A percentile compares a stretch with the other conserved stretches of the same genome.
Evolutionary conservation across 2,888 invertebrate genomes (phyloP).

Genomic region (Hesperia comma): DNA sequence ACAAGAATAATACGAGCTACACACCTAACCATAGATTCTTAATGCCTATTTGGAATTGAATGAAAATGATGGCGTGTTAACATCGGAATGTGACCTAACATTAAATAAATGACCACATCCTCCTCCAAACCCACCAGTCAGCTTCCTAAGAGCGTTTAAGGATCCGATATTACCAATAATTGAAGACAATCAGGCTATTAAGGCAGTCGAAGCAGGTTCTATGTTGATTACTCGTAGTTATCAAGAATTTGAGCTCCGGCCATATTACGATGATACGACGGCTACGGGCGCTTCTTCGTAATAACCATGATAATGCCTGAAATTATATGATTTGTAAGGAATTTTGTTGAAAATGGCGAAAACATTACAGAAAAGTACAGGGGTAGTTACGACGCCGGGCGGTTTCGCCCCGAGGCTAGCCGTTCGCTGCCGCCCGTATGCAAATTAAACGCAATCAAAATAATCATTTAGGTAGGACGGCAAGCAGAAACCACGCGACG

Average conservation of each 20-base stretch:
- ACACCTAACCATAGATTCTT: no score
- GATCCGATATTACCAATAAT: slow-evolving; percentile 81
- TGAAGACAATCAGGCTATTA: slow-evolving; percentile 76
- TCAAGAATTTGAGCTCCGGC: slow-evolving; percentile 78
- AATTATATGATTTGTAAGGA: slow-evolving; percentile 83
- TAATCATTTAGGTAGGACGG: slow-evolving; percentile 74
- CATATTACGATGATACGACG: slow-evolving; percentile 75
- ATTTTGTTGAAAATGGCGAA: slow-evolving; percentile 84
- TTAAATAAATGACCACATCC: slow-evolving; percentile 55
- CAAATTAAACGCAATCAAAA: slow-evolving; percentile 84
- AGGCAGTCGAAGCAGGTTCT: slow-evolving; percentile 74
- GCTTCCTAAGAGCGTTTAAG: slow-evolving; percentile 81
- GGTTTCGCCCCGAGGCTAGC: slow-evolving; percentile 55
- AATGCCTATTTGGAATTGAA: slow-evolving; percentile 4
- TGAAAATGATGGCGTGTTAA: slow-evolving; percentile 25
- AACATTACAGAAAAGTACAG: slow-evolving; percentile 83
- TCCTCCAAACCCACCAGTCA: slow-evolving; percentile 61
- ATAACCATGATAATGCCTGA: slow-evolving; percentile 82
- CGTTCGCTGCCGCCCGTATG: slow-evolving; percentile 70
- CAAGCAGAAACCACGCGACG: slow-evolving; percentile 57
- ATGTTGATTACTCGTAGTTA: slow-evolving; percentile 82
- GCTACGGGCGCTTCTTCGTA: slow-evolving; percentile 79
- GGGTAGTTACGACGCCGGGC: slow-evolving; percentile 74
- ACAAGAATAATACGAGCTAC: no score
- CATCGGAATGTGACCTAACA: slow-evolving; percentile 42